These are phyloP conservation scores for Archilochus colubris DNA, from an alignment of 2,113 vertebrate genomes.

Conservation along the genomic window DNA sequence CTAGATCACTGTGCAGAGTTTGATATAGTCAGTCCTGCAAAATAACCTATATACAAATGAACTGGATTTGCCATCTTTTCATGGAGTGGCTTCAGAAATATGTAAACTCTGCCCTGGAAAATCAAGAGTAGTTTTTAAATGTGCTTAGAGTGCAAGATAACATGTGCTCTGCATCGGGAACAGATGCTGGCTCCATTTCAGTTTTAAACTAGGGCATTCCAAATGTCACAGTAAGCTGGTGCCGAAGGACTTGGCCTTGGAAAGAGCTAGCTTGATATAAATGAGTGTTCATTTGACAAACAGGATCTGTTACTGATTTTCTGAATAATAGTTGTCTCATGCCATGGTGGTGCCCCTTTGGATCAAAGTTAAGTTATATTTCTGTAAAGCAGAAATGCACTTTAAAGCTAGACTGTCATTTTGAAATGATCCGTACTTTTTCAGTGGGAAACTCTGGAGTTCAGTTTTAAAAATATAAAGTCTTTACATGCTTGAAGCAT, in stretches of 20 bases:
- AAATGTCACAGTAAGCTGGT: conserved; percentile 60
- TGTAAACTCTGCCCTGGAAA: not conserved
- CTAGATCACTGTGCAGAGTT: not conserved
- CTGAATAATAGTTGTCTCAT: not conserved
- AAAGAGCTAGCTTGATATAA: conserved; percentile 23
- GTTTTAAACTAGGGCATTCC: conserved; percentile 62
- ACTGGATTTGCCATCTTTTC: not conserved
- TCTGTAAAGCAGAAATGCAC: not conserved
- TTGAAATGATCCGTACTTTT: not conserved
- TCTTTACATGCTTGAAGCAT: not conserved
- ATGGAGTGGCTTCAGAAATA: not conserved
- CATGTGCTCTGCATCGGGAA: conserved; percentile 38
- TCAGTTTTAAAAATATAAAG: not conserved
- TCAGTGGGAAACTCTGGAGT: not conserved
- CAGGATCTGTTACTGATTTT: conserved; percentile 9
- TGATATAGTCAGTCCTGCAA: not conserved
- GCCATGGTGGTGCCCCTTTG: not conserved
- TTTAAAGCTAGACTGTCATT: not conserved
- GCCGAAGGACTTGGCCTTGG: conserved; percentile 35
- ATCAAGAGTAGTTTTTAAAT: not conserved
- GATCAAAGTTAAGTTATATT: not conserved
- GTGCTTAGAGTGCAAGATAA: not conserved
- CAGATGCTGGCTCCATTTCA: conserved; percentile 57
- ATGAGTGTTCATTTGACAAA: conserved; percentile 42
- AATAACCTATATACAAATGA: not conserved